Evolutionary conservation across 1,140 invertebrate genomes (phyloP).

Genomic region (Drosophila quadrilineata): DNA sequence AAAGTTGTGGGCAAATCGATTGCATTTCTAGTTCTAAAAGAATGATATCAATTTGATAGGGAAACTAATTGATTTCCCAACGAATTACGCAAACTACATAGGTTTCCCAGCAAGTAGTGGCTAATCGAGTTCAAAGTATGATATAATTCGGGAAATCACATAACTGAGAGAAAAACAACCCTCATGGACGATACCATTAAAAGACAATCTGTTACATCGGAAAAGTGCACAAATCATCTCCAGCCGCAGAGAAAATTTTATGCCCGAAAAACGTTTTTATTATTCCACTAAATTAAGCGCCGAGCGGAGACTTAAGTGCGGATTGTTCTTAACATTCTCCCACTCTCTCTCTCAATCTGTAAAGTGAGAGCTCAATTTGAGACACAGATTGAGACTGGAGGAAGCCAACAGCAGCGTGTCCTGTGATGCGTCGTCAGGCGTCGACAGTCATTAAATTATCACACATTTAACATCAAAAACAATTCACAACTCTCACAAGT

Average conservation of each 20-base stretch:
- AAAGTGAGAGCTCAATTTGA: background rate
- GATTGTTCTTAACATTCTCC: constrained; percentile 27
- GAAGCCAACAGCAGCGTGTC: background rate
- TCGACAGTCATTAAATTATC: constrained; percentile 81
- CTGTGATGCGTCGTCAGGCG: constrained; percentile 59
- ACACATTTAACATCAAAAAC: constrained; percentile 81
- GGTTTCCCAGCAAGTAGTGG: constrained; percentile 18
- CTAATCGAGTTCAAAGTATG: constrained; percentile 18
- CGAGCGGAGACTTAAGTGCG: constrained; percentile 40
- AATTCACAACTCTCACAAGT: constrained; percentile 60
- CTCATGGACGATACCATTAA: constrained; percentile 48
- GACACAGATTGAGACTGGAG: background rate
- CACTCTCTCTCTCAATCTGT: background rate
- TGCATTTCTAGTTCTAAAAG: too few relatives aligned
- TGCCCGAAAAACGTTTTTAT: constrained; percentile 78
- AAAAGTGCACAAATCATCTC: constrained; percentile 74
- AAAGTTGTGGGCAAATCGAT: background rate
- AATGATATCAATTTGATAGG: too few relatives aligned
- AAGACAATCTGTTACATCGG: constrained; percentile 77
- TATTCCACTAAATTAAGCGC: constrained; percentile 77
- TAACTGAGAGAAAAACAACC: constrained; percentile 1
- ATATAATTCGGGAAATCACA: too few relatives aligned
- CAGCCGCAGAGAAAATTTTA: constrained; percentile 60
- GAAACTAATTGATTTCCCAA: too few relatives aligned
- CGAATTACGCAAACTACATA: too few relatives aligned